Conservation (phyloP, 2,113 vertebrate species). For the Vimba vimba region DNA sequence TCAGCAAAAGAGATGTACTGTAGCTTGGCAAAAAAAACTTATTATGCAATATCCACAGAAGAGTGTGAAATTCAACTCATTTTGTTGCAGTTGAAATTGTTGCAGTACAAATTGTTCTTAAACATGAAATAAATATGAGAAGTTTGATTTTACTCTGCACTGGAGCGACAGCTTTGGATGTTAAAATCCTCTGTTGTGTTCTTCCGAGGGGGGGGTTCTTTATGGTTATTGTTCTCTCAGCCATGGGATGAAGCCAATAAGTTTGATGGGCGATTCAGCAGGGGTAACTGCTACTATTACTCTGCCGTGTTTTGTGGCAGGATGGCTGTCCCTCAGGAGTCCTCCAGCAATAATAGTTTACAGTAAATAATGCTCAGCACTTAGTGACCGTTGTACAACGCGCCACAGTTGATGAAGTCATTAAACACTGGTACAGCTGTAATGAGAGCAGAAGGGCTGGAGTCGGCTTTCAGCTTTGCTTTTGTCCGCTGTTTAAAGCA, state of each 20-base stretch:
- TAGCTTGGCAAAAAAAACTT: neutral
- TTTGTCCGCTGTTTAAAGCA: neutral
- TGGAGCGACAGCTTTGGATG: too few species aligned
- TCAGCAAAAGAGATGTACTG: neutral
- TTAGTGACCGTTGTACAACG: neutral
- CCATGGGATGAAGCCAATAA: neutral
- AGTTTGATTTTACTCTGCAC: neutral
- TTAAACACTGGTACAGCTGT: neutral
- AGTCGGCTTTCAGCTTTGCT: neutral
- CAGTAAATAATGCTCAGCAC: constrained; percentile 1
- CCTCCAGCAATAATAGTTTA: neutral
- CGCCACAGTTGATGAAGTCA: neutral
- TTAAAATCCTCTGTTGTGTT: too few species aligned
- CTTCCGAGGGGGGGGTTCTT: neutral
- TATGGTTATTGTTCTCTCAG: neutral
- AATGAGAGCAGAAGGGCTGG: neutral
- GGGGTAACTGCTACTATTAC: neutral
- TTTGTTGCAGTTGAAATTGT: neutral
- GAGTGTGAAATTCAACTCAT: neutral
- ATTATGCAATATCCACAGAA: neutral
- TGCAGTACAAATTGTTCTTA: neutral
- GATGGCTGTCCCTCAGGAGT: neutral
- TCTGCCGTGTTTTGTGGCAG: neutral
- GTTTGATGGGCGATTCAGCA: neutral
- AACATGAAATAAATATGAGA: neutral